Base-by-base conservation (phyloP, 2,797 vertebrate species). In the Phoebastria nigripes region DNA sequence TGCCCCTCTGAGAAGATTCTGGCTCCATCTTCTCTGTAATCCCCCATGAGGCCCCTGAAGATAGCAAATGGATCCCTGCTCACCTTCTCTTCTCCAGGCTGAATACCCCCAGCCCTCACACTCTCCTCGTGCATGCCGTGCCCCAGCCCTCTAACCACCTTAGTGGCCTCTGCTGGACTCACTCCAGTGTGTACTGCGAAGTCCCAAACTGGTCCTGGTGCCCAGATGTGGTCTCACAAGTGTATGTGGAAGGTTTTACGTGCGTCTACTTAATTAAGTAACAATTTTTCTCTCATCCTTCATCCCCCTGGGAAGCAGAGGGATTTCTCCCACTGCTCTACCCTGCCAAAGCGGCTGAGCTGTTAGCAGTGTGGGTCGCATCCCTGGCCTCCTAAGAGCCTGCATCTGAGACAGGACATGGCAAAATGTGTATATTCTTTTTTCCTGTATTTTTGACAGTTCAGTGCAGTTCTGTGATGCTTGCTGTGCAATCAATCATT, bases 101-200 rank as follows among this genome's bases (percentile, higher is more conserved):
- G 65, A 87, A 39, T 29, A 77, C 47, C 11, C 24, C 3, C 29
- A 90, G 31, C n/a, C 54, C 21, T 61, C 9, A 5, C 28, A 20
- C 46, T 37, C 63, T 76, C 22, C 12, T 37, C 3, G 1, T 22
- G 35, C 24, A 1, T 52, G 31, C 26, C 1, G 2, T 58, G 44
- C n/a, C 49, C 44, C n/a, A 72, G 61, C 66, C 51, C 61, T 69
- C 28, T 51, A 1, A 49, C 19, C 8, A 2, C 46, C 52, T 52
- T 18, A 26, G 8, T 22, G 10, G 10, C 47, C 29, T 78, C 29
- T 1, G 1, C 35, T 71, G 52, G 62, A 31, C 22, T 63, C 1
- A 0, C 37, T 67, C 20, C 66, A 54, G 9, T 20, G 19, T 52
- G 11, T 56, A n/a, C 11, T 42, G 42, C 15, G 42, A 42, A 42